A percentile compares a stretch with the other conserved stretches of the same genome.
Conservation (phyloP, 2,888 invertebrate species). For the Amblyjoppa proteus region DNA sequence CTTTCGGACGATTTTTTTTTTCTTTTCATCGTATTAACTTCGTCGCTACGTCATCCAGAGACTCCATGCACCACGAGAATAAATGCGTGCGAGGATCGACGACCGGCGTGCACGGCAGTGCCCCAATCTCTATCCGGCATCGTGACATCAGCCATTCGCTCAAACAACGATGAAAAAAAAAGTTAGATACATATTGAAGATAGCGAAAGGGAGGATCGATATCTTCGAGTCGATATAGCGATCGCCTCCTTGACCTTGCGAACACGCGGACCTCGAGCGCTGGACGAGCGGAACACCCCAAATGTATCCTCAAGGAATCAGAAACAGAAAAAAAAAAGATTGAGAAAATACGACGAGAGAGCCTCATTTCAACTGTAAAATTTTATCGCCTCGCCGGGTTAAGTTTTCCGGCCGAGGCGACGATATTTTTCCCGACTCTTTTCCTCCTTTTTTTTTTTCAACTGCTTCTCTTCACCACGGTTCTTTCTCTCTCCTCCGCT, state of each 20-base stretch:
- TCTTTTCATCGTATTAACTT: conserved; percentile 37
- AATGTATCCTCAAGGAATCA: conserved; percentile 31
- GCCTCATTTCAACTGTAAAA: conserved; percentile 77
- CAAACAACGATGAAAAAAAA: conserved; percentile 11
- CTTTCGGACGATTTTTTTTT: conserved; percentile 42
- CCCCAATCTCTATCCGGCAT: conserved; percentile 46
- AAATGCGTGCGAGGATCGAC: conserved; percentile 1
- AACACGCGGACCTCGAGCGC: conserved; percentile 20
- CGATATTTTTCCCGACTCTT: conserved; percentile 78
- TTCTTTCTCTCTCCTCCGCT: conserved; percentile 63
- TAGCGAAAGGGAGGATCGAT: conserved; percentile 24
- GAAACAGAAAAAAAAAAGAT: conserved; percentile 29
- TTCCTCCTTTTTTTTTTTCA: conserved; percentile 52
- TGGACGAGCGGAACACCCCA: conserved; percentile 31
- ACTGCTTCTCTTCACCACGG: conserved; percentile 55
- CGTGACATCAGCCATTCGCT: conserved; percentile 51
- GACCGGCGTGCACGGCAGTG: conserved; percentile 8
- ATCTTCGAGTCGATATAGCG: conserved; percentile 22
- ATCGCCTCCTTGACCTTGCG: conserved; percentile 33
- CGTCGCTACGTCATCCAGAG: conserved; percentile 48
- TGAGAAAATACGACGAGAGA: conserved; percentile 48
- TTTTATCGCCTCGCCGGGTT: conserved; percentile 78
- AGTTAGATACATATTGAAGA: conserved; percentile 15
- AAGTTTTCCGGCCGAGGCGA: conserved; percentile 77
- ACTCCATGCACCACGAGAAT: conserved; percentile 42